Evolutionary conservation across 1,140 invertebrate genomes (phyloP), one percentile per base, ranked within the genome.

Genomic region (Araneus ventricosus): DNA sequence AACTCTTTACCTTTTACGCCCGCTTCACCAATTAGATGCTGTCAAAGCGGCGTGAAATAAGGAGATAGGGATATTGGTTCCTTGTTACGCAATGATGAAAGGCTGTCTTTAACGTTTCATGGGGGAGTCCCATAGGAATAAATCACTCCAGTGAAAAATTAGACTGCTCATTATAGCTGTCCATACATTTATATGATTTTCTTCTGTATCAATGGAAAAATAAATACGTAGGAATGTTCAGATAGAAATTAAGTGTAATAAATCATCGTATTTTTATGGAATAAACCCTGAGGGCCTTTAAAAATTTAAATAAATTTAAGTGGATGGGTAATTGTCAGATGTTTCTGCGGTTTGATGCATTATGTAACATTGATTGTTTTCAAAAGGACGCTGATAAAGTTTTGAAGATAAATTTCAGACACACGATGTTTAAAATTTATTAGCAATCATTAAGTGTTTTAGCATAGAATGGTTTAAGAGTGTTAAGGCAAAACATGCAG

Each of bases 1-100:
- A 41, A 70, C 61, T 30, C 61, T 70, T 86, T 86, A 86, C 84
- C 61, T 88, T 79, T 75, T 79, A 75, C 67, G 67, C 45, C 84
- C 61, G 86, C 86, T 70, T 45, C 88, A 52, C 88, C 88, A 89
- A 89, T 89, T 89, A 89, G 88, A 57, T 45, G 67, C 88, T 89
- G 88, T 89, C 88, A 89, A 89, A 89, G 88, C 88, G 37, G 88
- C 88, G 88, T 89, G 88, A 89, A 89, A 89, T 89, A 89, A 79
- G 70, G 61, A 88, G 34, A 61, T 88, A 63, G 57, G 45, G 86
- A 61, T 88, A 88, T 88, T 67, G 86, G 86, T 70, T 88, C 37
- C 86, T 61, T 88, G 86, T 39, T 88, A 45, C 80, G 39, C 70
- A 75, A 75, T 75, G 80, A 82, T 82, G 80, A 52, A 82, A 45